Evolutionary conservation across 35 echinoderm and acorn worm species (phyloP), one percentile per base, ranked within the genome.

Genomic region (Ophioderma brevispina): DNA sequence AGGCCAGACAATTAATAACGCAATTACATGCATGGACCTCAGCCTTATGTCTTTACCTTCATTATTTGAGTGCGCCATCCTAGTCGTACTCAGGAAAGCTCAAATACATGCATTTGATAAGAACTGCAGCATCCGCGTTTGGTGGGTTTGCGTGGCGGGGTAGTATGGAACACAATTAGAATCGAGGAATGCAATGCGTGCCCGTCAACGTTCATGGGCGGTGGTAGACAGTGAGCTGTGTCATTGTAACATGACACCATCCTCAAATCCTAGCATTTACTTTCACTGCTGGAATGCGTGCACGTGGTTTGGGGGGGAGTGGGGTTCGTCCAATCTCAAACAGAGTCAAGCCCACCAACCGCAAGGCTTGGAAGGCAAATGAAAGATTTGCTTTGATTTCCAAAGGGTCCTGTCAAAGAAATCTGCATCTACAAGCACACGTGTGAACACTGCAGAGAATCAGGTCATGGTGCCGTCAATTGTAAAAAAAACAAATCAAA

Each of bases 161-260:
- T 46, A 19, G 35, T 85, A 85, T n/a, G 82, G 63, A 21, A 1
- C 31, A 33, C 82, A 85, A 33, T 85, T 56, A 55, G 82, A 70
- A 2, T 70, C n/a, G 10, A 70, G n/a, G 5, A 25, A 8, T 15
- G 28, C 59, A 70, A 70, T n/a, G 10, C 2, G 10, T 25, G 4
- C 59, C 59, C 2, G n/a, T 25, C 10, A 1, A 6, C 10, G 15
- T 70, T 25, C 59, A 30, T 70, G 59, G 59, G 59, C 6, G 28
- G 59, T 70, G 10, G 28, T n/a, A 4, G 59, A 70, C 23, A 25
- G 59, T 70, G 59, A n/a, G 28, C n/a, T 70, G 10, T 8, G 59
- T 6, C 59, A 25, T 30, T 70, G 23, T 70, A 15, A 70, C 59
- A 30, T 30, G 28, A 46, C 41, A 8, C 41, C 41, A 8, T 17